phyloP scores from a whole-genome alignment of 2,797 vertebrate species.

The Leptoclinus maculatus region DNA sequence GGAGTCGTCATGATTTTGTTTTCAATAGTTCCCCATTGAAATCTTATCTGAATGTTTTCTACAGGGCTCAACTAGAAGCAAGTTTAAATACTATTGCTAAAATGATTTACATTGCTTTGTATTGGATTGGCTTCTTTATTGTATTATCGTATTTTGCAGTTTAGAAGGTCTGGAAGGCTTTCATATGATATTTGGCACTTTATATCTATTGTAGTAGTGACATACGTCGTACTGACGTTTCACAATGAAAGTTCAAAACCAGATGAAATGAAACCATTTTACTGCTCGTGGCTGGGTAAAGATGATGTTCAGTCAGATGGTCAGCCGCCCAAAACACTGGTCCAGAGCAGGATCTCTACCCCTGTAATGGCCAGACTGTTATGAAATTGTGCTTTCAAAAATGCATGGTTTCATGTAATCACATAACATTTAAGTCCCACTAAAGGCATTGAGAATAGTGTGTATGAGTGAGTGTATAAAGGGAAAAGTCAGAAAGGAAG shows the following conservation, averaged over 20 bases:
- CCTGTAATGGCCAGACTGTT: not conserved
- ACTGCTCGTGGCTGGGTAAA: too few relatives aligned
- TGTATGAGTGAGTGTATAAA: not conserved
- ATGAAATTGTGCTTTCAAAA: not conserved
- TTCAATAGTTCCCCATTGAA: not conserved
- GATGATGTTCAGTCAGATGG: not conserved
- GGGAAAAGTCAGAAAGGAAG: not conserved
- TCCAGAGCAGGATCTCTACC: not conserved
- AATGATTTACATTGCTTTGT: not conserved
- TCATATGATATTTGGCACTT: conserved; percentile 1
- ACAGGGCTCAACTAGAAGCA: not conserved
- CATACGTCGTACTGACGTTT: conserved; percentile 11
- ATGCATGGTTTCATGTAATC: not conserved
- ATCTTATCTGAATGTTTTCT: not conserved
- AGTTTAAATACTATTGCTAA: conserved; percentile 3
- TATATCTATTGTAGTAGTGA: not conserved
- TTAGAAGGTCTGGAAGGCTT: conserved; percentile 4
- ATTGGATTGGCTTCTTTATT: conserved; percentile 1
- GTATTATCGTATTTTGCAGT: not conserved
- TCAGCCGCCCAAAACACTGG: not conserved
- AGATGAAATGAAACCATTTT: conserved; percentile 18
- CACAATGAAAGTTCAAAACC: conserved; percentile 3
- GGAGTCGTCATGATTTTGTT: not conserved
- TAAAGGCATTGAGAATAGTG: not conserved
- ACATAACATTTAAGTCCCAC: not conserved